A percentile compares a stretch with the other conserved stretches of the same genome.
Evolutionary conservation across 2,797 vertebrate species (phyloP).

Genomic region (Gallinago solitaria): DNA sequence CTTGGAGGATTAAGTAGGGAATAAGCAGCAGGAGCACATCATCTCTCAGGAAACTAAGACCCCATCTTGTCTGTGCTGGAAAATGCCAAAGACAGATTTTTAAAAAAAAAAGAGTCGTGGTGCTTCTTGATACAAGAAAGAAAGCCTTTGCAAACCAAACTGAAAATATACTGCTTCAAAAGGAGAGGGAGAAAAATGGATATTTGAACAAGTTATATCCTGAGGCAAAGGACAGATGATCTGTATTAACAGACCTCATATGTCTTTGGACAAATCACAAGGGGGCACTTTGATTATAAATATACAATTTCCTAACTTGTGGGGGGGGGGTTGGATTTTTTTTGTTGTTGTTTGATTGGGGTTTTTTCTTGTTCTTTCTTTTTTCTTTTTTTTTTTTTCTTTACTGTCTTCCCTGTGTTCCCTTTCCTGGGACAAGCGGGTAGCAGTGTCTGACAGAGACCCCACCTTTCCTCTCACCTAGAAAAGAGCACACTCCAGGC

Average conservation of each 20-base stretch:
- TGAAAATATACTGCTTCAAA: not conserved
- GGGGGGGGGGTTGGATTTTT: too few relatives aligned
- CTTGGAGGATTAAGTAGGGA: conserved; percentile 2
- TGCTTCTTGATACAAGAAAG: not conserved
- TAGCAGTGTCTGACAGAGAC: not conserved
- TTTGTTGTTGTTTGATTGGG: not conserved
- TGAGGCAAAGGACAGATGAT: not conserved
- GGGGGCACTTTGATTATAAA: not conserved
- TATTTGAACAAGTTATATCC: not conserved
- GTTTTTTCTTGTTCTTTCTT: not conserved
- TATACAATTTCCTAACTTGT: not conserved
- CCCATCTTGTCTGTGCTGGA: not conserved
- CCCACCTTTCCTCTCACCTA: not conserved
- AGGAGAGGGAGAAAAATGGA: not conserved
- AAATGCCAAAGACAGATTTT: not conserved
- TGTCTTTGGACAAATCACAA: not conserved
- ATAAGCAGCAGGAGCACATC: not conserved
- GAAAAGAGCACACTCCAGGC: not conserved
- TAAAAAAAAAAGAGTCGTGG: not conserved
- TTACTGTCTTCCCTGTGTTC: not conserved
- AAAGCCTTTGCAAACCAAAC: not conserved
- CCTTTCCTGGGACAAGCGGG: not conserved
- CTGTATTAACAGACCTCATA: not conserved
- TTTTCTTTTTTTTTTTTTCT: not conserved
- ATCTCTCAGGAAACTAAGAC: not conserved